A percentile compares a stretch with the other conserved stretches of the same genome.
phyloP scores from a whole-genome alignment of 2,797 vertebrate genomes.

The Lacerta bilineata region DNA sequence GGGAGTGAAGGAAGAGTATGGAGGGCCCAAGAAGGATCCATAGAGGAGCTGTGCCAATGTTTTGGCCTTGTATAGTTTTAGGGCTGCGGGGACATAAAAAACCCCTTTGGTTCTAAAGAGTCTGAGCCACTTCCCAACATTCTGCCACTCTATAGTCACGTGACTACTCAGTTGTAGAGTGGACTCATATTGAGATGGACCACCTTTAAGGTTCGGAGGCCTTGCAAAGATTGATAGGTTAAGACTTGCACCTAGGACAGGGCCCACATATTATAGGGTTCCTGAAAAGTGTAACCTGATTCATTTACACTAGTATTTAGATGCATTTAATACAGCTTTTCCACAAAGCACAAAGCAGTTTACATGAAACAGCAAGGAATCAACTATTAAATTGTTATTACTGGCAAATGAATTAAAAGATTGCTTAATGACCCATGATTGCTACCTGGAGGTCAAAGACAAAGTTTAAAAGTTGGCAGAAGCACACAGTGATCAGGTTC shows the following conservation, averaged over 20 bases:
- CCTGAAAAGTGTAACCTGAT: neutral
- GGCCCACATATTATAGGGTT: neutral
- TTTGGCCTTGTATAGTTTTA: too few species aligned
- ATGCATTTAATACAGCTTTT: neutral
- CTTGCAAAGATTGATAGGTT: neutral
- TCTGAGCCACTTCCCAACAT: neutral
- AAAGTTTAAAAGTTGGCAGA: slow-evolving; percentile 57
- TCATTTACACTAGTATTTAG: neutral
- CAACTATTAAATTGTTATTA: neutral
- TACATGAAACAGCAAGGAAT: neutral
- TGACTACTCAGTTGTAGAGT: neutral
- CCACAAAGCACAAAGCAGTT: neutral
- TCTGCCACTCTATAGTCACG: neutral
- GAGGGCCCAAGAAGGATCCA: too few species aligned
- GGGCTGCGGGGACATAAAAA: too few species aligned
- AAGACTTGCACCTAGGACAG: neutral
- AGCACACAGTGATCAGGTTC: slow-evolving; percentile 47
- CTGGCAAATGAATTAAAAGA: neutral
- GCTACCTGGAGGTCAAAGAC: slow-evolving; percentile 64
- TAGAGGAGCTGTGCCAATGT: too few species aligned
- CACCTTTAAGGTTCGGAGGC: neutral
- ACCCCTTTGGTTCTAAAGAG: too few species aligned
- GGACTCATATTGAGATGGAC: neutral
- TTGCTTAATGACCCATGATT: neutral
- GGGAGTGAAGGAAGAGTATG: too few species aligned